Evolutionary conservation across 2,113 vertebrate species (phyloP).

Genomic region (Diphyllodes magnificus): DNA sequence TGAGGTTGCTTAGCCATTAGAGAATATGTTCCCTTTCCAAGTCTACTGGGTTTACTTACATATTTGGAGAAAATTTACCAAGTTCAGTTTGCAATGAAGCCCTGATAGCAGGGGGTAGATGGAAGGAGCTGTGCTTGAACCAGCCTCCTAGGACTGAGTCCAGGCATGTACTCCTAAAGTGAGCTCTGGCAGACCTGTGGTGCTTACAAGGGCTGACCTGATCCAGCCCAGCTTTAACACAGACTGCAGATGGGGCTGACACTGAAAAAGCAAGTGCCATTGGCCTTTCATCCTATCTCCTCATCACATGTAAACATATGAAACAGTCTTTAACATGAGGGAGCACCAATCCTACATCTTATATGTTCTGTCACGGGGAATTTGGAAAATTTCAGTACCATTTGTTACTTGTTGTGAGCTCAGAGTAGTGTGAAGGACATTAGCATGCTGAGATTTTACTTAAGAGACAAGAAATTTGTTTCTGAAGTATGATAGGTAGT

Average conservation of each 20-base stretch:
- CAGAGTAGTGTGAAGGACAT: background rate
- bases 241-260: background rate
- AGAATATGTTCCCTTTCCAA: background rate
- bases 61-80: background rate
- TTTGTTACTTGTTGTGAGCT: background rate
- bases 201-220: background rate
- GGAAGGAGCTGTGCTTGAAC: background rate
- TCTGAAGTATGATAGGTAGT: background rate
- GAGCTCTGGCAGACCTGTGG: background rate
- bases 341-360: background rate
- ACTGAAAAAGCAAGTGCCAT: background rate
- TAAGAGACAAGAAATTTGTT: background rate
- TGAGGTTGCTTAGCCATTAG: background rate
- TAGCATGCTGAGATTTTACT: background rate
- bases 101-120: background rate
- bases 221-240: background rate
- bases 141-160: background rate
- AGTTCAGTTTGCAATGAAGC: background rate
- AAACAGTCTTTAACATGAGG: background rate
- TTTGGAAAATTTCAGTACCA: background rate
- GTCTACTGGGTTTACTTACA: background rate
- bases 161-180: background rate
- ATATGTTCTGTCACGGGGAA: background rate
- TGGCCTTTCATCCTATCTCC: background rate
- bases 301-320: background rate